Conservation (phyloP, 1,140 invertebrate genomes). For the Pogonomyrmex californicus region DNA sequence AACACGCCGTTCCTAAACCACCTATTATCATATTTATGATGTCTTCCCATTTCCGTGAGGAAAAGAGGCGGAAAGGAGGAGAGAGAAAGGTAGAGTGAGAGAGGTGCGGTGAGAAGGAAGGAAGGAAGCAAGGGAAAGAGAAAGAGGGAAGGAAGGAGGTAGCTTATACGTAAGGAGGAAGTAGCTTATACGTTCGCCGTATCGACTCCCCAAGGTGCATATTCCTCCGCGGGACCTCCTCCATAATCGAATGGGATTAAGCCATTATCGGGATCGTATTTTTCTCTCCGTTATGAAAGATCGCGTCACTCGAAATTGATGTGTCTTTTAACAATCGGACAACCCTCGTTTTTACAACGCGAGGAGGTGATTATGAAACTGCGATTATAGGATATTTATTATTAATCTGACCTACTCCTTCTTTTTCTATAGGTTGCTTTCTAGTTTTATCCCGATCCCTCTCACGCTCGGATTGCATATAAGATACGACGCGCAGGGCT, state of each 20-base stretch:
- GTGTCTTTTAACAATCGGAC: neutral
- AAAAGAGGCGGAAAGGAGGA: neutral
- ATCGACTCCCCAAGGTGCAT: constrained; percentile 36
- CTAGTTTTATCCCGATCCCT: neutral
- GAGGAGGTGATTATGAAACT: neutral
- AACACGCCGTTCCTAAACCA: constrained; percentile 70
- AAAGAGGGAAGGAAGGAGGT: neutral
- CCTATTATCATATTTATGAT: constrained; percentile 77
- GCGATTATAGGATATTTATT: constrained; percentile 13
- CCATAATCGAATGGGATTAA: constrained; percentile 55
- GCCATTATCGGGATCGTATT: constrained; percentile 46
- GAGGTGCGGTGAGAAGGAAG: neutral
- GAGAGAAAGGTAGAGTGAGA: neutral
- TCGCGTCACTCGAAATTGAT: constrained; percentile 36
- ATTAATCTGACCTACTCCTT: constrained; percentile 29
- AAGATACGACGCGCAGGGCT: neutral
- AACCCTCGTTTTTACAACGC: neutral
- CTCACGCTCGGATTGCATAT: constrained; percentile 7
- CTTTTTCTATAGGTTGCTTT: neutral
- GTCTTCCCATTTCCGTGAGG: constrained; percentile 53
- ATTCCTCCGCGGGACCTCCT: constrained; percentile 2
- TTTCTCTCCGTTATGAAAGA: constrained; percentile 4
- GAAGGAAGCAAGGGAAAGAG: too few species aligned
- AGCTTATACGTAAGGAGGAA: neutral
- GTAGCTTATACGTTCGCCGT: constrained; percentile 13